These are phyloP conservation scores for Ophiodon elongatus DNA, from an alignment of 2,113 vertebrate genomes.

Conservation along the genomic window DNA sequence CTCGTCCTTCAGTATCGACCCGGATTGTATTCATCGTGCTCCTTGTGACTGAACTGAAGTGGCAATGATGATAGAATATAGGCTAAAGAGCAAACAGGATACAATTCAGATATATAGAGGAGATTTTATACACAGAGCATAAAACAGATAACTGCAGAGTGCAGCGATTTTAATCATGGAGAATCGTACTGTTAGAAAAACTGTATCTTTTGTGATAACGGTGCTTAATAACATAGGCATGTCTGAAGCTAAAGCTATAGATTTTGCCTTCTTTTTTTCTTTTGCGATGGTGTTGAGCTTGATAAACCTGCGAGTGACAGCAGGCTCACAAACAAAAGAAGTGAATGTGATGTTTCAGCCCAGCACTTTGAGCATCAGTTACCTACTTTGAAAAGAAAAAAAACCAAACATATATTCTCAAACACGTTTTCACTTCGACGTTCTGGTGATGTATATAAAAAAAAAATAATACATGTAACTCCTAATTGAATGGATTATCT, in stretches of 20 bases:
- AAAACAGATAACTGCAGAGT: no score
- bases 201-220: no score
- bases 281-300: not conserved
- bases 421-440: not conserved
- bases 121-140: not conserved
- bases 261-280: not conserved
- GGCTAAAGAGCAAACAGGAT: not conserved
- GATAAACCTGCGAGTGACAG: not conserved
- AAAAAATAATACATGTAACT: no score
- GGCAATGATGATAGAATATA: not conserved
- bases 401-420: not conserved
- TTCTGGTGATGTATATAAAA: not conserved
- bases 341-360: not conserved
- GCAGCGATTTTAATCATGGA: no score
- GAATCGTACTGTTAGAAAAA: no score
- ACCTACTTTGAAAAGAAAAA: not conserved
- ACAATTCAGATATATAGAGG: not conserved
- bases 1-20: slow-evolving; percentile 45
- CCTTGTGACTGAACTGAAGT: slow-evolving; percentile 8
- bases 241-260: not conserved
- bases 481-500: no score
- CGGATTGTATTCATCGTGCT: not conserved
- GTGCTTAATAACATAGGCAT: not conserved
- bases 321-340: not conserved
- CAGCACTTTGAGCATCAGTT: not conserved